phyloP scores from a whole-genome alignment of 1,140 invertebrate genomes.

The Penaeus indicus region DNA sequence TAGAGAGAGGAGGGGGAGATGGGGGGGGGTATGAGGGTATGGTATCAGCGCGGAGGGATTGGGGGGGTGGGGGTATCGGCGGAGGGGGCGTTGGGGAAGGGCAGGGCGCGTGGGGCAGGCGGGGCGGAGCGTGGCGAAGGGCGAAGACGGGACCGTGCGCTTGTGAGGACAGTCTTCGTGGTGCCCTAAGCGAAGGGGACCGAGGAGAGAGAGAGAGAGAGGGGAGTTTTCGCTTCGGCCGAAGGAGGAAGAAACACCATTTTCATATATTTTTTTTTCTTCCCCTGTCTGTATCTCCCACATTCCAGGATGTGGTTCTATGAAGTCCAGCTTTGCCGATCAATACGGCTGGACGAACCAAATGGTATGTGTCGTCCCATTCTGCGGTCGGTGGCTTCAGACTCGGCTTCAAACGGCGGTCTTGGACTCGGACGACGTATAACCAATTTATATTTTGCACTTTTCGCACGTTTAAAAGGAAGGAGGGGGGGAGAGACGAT shows the following conservation, averaged over 20 bases:
- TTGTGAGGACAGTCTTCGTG: background rate
- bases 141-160: too few relatives aligned
- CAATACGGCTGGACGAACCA: constrained; percentile 63
- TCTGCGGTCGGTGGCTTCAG: constrained; percentile 27
- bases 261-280: constrained; percentile 34
- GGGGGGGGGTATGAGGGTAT: background rate
- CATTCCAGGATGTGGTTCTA: constrained; percentile 64
- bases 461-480: too few relatives aligned
- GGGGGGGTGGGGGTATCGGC: too few relatives aligned
- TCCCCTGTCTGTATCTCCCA: constrained; percentile 46
- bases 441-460: too few relatives aligned
- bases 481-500: too few relatives aligned
- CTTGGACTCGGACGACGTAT: too few relatives aligned
- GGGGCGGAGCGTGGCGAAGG: too few relatives aligned
- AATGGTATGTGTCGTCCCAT: constrained; percentile 61
- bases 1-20: background rate
- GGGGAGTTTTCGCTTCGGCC: background rate
- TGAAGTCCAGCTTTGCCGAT: constrained; percentile 62
- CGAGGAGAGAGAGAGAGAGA: background rate
- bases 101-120: too few relatives aligned
- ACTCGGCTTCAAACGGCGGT: background rate
- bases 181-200: background rate
- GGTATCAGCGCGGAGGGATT: background rate
- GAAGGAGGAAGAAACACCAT: constrained; percentile 35
- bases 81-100: background rate